phyloP scores from a whole-genome alignment of 1,140 invertebrate genomes.

The Oryctes rhinoceros region DNA sequence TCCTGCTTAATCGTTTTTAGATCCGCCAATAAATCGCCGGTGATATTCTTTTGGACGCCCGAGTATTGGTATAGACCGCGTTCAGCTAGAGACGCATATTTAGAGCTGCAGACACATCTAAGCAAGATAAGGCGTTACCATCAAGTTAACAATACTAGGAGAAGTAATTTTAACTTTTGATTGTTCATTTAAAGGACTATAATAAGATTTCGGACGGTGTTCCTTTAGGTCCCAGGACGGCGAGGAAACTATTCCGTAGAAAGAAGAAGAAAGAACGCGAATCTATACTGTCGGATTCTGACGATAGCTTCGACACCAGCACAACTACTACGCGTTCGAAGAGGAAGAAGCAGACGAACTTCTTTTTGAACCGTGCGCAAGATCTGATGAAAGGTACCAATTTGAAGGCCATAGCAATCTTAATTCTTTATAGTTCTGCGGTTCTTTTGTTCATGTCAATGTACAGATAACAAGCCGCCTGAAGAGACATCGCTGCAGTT shows the following conservation, averaged over 20 bases:
- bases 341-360: neutral
- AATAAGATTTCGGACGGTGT: no score
- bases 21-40: slow-evolving; percentile 49
- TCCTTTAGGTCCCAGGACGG: slow-evolving; percentile 12
- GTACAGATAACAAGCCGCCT: slow-evolving; percentile 30
- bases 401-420: neutral
- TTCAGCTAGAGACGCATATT: slow-evolving; percentile 61
- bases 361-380: neutral
- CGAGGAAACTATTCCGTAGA: slow-evolving; percentile 25
- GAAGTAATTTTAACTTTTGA: neutral
- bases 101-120: slow-evolving; percentile 61
- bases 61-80: slow-evolving; percentile 67
- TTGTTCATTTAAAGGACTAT: neutral
- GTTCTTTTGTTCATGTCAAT: slow-evolving; percentile 34
- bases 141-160: slow-evolving; percentile 25
- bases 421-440: slow-evolving; percentile 41
- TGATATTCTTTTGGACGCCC: slow-evolving; percentile 66
- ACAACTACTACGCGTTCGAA: neutral
- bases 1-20: slow-evolving; percentile 41
- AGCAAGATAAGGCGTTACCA: slow-evolving; percentile 49
- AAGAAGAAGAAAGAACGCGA: slow-evolving; percentile 38
- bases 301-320: slow-evolving; percentile 9
- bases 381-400: slow-evolving; percentile 13
- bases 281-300: slow-evolving; percentile 18
- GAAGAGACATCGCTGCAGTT: slow-evolving; percentile 53